phyloP scores from a whole-genome alignment of 2,888 invertebrate species.

The Drosophila conformis region DNA sequence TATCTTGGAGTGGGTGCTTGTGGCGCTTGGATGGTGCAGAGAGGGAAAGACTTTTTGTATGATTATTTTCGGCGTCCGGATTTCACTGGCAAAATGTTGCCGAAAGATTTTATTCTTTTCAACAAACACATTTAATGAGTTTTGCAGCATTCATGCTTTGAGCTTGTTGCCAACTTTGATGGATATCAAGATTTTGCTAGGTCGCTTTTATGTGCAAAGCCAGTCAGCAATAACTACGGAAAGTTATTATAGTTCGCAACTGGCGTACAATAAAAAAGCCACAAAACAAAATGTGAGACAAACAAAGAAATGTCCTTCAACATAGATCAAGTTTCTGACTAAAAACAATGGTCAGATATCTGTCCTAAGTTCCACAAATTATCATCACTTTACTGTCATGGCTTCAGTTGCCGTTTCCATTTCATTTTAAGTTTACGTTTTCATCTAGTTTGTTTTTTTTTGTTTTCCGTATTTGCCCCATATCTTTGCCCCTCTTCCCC shows the following conservation, averaged over 20 bases:
- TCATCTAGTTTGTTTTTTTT: not conserved
- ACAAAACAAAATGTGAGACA: conserved; percentile 46
- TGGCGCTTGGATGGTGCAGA: not conserved
- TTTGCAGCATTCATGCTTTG: conserved; percentile 24
- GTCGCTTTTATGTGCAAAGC: conserved; percentile 7
- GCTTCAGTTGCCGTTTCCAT: conserved; percentile 27
- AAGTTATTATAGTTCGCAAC: conserved; percentile 53
- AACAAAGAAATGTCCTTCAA: conserved; percentile 46
- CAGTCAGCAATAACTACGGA: conserved; percentile 33
- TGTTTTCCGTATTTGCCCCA: conserved; percentile 22
- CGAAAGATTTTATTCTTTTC: conserved; percentile 12
- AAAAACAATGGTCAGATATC: conserved; percentile 36
- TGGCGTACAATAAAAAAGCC: conserved; percentile 48
- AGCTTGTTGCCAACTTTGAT: conserved; percentile 28
- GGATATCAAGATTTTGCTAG: conserved; percentile 27
- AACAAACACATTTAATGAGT: conserved; percentile 47
- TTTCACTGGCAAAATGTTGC: conserved; percentile 11
- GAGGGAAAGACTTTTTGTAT: not conserved
- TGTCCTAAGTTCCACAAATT: conserved; percentile 59
- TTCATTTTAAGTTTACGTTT: not conserved
- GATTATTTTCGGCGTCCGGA: not conserved
- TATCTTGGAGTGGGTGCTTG: not conserved
- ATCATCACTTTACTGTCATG: conserved; percentile 64
- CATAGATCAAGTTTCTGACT: conserved; percentile 46
- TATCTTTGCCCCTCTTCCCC: not conserved